Percentiles rank a stretch among this genome's conserved stretches.
Conservation (phyloP, 2,797 vertebrate genomes). For the Hydrocynus forskahlii region DNA sequence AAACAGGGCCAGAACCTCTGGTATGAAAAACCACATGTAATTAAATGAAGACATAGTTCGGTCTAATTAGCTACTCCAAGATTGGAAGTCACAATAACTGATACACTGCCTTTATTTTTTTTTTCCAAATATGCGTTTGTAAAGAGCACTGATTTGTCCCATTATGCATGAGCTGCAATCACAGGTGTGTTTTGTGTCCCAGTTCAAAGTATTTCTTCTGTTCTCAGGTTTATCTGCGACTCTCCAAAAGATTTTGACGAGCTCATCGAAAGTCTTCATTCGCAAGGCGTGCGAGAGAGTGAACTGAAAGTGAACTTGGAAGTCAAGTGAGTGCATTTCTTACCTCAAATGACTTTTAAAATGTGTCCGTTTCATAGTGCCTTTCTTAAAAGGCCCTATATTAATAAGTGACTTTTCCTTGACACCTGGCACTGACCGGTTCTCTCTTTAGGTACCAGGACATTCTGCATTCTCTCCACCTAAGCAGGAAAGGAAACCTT, state of each 20-base stretch:
- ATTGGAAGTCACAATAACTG: too few relatives aligned
- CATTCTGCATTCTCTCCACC: slow-evolving; percentile 89
- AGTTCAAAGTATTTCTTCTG: background rate
- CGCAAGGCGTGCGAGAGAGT: slow-evolving; percentile 92
- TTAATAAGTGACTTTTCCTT: background rate
- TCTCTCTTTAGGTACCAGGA: slow-evolving; percentile 86
- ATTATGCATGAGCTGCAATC: background rate
- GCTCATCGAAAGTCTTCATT: slow-evolving; percentile 87
- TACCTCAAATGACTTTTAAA: background rate
- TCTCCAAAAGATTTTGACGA: slow-evolving; percentile 88
- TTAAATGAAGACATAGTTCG: background rate
- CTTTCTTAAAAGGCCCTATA: background rate
- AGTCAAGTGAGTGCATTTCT: slow-evolving; percentile 77
- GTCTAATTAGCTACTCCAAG: too few relatives aligned
- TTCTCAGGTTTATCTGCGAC: slow-evolving; percentile 91
- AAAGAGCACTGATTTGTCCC: too few relatives aligned
- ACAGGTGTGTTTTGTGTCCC: background rate
- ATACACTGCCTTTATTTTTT: too few relatives aligned
- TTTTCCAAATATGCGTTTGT: background rate
- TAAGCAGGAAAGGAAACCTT: slow-evolving; percentile 86
- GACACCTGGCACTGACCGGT: background rate
- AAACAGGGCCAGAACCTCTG: slow-evolving; percentile 98
- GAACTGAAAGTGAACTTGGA: slow-evolving; percentile 88
- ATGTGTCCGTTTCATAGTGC: too few relatives aligned
- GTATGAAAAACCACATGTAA: slow-evolving; percentile 72